Evolutionary conservation across 2,113 vertebrate genomes (phyloP).

Genomic region (Larimichthys polyactis): DNA sequence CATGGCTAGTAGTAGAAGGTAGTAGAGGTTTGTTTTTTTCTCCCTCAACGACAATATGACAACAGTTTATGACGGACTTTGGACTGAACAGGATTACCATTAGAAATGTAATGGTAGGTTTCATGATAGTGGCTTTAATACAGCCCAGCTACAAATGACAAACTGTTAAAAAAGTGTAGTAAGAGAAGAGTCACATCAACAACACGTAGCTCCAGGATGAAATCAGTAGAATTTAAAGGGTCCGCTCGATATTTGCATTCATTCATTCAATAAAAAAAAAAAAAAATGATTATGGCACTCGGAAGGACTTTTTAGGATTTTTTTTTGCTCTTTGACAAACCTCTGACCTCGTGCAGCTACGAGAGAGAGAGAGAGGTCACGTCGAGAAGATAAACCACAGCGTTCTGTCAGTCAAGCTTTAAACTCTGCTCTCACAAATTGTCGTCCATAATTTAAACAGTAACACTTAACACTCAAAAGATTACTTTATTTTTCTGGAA

Average conservation of each 20-base stretch:
- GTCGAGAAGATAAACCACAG: slow-evolving; percentile 47
- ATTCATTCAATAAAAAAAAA: slow-evolving; percentile 27
- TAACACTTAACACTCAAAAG: slow-evolving; percentile 55
- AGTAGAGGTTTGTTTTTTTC: slow-evolving; percentile 46
- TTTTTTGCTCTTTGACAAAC: slow-evolving; percentile 44
- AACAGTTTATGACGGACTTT: slow-evolving; percentile 31
- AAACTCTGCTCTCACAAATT: slow-evolving; percentile 54
- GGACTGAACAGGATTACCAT: slow-evolving; percentile 32
- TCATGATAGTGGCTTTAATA: slow-evolving; percentile 29
- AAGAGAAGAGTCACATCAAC: neutral
- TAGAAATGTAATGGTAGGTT: slow-evolving; percentile 8
- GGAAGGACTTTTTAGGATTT: slow-evolving; percentile 26
- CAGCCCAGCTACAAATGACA: slow-evolving; percentile 51
- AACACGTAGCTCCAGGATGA: slow-evolving; percentile 35
- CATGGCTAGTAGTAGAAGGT: slow-evolving; percentile 66
- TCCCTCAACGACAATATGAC: slow-evolving; percentile 9
- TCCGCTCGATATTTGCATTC: slow-evolving; percentile 54
- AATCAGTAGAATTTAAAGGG: slow-evolving; percentile 74
- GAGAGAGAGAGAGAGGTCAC: slow-evolving; percentile 16
- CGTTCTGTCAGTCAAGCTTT: slow-evolving; percentile 54
- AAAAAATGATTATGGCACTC: slow-evolving; percentile 59
- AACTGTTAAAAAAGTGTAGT: slow-evolving; percentile 7
- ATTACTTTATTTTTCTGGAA: slow-evolving; percentile 29
- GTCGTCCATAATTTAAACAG: slow-evolving; percentile 67
- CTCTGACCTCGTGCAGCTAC: neutral